Evolutionary conservation across 2,888 invertebrate species (phyloP), one percentile per base, ranked within the genome.

Genomic region (Epinotia bilunana): DNA sequence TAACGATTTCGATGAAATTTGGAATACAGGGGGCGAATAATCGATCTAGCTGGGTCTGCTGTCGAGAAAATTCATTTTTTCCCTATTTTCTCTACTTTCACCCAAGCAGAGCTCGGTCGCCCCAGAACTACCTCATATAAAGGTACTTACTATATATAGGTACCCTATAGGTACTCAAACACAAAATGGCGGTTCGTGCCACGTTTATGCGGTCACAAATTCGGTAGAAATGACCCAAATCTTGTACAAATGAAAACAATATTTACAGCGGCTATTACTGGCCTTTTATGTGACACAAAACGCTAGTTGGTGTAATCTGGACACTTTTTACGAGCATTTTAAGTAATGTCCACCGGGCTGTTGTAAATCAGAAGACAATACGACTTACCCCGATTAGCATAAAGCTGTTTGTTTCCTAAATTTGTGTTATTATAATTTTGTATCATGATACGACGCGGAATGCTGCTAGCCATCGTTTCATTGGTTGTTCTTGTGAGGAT

Each of bases 271-370:
- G 75, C 67, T 65, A 75, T 72, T 75, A 72, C 72, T 67, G 72
- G 57, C 46, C 75, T 62, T 75, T 72, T 75, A 75, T 72, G 75
- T 75, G 75, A 72, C 75, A 75, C 75, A 75, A 72, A 75, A 75
- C 62, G 75, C 75, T 75, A 75, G 75, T 75, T 75, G 65, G 65
- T 75, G 72, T 75, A 75, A 75, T 75, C 75, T 75, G 55, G 75
- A 72, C 71, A 75, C 75, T 75, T 75, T 75, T 75, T 75, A 75
- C 72, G 75, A 72, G 61, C 75, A 62, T 75, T 75, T 75, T 75
- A 72, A 75, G 75, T 75, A 75, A 75, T 72, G 75, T 65, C 72
- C 62, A 20, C 28, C 57, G 33, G 58, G 43, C 33, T 16, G 67
- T 61, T 60, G 61, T 75, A 75, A 75, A 72, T 75, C 71, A 75